Conservation (phyloP, 2,113 vertebrate species). For the Peromyscus leucopus region DNA sequence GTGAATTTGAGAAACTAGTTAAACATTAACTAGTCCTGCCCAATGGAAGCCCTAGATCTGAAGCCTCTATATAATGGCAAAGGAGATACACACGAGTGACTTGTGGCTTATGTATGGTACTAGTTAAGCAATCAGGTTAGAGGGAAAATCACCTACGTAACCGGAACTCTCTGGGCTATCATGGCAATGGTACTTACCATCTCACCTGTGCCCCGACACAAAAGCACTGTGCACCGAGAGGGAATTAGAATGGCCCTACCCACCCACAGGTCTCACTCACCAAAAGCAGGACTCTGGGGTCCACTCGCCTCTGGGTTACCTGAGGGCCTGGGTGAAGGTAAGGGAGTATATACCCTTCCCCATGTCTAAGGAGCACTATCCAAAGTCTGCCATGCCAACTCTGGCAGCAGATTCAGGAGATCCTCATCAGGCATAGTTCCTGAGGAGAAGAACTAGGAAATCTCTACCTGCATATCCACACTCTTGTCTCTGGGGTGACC, state of each 20-base stretch:
- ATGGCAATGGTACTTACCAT: not conserved
- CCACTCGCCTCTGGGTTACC: no score
- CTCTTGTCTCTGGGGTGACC: no score
- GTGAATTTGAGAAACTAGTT: not conserved
- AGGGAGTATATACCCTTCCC: rapidly evolving
- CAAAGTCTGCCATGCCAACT: slow-evolving; percentile 66
- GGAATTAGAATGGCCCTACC: not conserved
- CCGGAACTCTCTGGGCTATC: not conserved
- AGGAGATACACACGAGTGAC: not conserved
- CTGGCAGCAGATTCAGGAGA: slow-evolving; percentile 76
- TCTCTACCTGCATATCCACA: slow-evolving; percentile 71
- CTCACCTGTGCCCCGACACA: not conserved
- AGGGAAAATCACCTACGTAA: not conserved
- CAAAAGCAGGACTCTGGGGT: not conserved
- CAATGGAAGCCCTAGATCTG: not conserved
- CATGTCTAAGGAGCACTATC: slow-evolving; percentile 19
- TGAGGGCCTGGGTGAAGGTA: rapidly evolving
- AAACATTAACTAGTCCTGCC: not conserved
- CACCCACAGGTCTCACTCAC: not conserved
- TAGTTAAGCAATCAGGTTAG: not conserved
- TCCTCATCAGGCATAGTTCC: slow-evolving; percentile 73
- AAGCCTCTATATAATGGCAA: not conserved
- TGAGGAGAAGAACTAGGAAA: slow-evolving; percentile 80
- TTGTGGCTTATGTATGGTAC: not conserved
- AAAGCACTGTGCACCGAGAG: not conserved